Percentiles rank a stretch among this genome's conserved stretches.
phyloP scores from a whole-genome alignment of 2,888 invertebrate species.

The Drosophila mimetica region DNA sequence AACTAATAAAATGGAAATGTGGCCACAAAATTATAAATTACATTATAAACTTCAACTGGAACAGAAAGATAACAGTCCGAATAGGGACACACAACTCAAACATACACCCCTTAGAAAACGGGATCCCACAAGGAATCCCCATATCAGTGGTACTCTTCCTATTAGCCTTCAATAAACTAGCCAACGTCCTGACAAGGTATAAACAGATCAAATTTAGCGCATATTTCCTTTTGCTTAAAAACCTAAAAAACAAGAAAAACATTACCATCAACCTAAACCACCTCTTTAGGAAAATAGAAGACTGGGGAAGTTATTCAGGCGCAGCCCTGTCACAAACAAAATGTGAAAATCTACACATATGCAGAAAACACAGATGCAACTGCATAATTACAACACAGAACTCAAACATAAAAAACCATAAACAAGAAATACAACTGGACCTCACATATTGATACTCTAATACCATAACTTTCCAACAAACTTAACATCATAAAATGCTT shows the following conservation, averaged over 20 bases:
- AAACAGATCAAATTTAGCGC: too few species aligned
- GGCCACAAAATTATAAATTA: not conserved
- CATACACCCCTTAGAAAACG: not conserved
- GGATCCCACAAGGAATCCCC: too few species aligned
- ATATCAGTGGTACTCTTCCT: not conserved
- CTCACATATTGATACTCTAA: not conserved
- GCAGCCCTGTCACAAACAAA: not conserved
- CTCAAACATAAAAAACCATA: slow-evolving; percentile 1
- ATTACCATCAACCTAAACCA: not conserved
- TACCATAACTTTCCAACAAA: not conserved
- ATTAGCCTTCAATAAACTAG: slow-evolving; percentile 11
- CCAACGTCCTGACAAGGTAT: not conserved
- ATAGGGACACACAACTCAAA: not conserved
- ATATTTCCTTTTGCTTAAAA: not conserved
- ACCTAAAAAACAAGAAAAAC: too few species aligned
- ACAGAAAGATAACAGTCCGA: not conserved
- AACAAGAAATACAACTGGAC: slow-evolving; percentile 11
- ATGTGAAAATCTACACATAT: not conserved
- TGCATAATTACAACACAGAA: not conserved
- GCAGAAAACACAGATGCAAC: too few species aligned
- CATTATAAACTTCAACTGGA: not conserved
- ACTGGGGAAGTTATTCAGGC: not conserved
- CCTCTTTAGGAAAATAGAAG: not conserved
- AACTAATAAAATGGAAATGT: too few species aligned
- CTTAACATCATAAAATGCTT: slow-evolving; percentile 2